Percentiles rank a stretch among this genome's conserved stretches.
Evolutionary conservation across 2,113 vertebrate genomes (phyloP).

Genomic region (Ceyx melanurus): DNA sequence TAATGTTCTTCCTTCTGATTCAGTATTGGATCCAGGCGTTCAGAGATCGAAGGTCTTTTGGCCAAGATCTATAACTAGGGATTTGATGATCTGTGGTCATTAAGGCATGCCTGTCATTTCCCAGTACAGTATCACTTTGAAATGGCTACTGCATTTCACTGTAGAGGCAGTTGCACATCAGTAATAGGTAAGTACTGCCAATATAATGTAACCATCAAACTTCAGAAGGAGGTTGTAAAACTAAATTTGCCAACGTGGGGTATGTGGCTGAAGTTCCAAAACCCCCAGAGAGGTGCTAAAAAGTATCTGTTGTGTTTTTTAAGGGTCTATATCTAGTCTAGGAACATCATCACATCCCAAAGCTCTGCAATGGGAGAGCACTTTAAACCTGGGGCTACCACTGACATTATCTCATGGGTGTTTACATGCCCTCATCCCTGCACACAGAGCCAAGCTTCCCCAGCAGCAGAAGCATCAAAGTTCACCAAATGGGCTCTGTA

Average conservation of each 20-base stretch:
- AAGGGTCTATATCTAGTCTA: neutral
- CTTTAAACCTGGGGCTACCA: neutral
- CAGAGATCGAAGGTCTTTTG: neutral
- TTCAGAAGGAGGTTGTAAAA: neutral
- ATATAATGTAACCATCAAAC: neutral
- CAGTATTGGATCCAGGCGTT: conserved; percentile 30
- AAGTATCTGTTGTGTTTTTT: neutral
- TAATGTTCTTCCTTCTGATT: conserved; percentile 20
- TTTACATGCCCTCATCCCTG: neutral
- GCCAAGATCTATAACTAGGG: neutral
- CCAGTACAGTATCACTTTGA: neutral
- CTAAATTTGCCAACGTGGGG: neutral
- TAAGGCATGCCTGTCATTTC: neutral
- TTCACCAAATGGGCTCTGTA: neutral
- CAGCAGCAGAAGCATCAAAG: neutral
- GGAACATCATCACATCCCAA: neutral
- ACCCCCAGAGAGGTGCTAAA: neutral
- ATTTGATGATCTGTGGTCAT: neutral
- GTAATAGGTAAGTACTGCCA: neutral
- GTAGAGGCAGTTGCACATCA: neutral
- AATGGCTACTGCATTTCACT: neutral
- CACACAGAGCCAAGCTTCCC: neutral
- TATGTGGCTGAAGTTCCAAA: neutral
- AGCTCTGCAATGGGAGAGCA: neutral
- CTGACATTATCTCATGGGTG: fast-evolving